These are phyloP conservation scores for Pseudococcus jackbeardsleyi DNA, from an alignment of 2,888 invertebrate genomes.

Conservation along the genomic window DNA sequence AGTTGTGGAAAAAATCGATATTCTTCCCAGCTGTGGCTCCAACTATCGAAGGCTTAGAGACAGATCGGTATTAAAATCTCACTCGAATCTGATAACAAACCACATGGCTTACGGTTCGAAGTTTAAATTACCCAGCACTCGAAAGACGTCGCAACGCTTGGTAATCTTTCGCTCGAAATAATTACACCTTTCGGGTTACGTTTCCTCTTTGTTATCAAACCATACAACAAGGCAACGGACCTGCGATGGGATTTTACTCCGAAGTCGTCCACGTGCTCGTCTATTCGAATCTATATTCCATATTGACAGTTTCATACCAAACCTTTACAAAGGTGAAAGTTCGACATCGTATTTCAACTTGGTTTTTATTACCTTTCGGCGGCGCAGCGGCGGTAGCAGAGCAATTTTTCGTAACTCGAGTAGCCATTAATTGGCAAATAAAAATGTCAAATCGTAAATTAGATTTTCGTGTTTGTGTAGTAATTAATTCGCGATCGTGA, in stretches of 20 bases:
- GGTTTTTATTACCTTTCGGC: background rate
- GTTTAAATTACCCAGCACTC: background rate
- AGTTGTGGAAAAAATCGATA: slow-evolving; percentile 7
- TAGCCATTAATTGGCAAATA: slow-evolving; percentile 21
- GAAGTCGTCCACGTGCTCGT: background rate
- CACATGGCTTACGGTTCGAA: background rate
- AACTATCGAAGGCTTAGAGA: background rate
- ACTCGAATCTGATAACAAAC: slow-evolving; percentile 28
- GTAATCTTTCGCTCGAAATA: slow-evolving; percentile 35
- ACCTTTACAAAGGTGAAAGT: background rate
- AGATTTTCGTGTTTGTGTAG: background rate
- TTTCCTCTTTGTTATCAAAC: background rate
- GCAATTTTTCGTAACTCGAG: background rate
- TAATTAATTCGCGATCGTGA: slow-evolving; percentile 9
- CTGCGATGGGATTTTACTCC: background rate
- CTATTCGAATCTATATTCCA: background rate
- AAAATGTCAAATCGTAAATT: slow-evolving; percentile 29
- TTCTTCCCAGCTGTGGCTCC: background rate
- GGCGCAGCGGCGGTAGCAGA: background rate
- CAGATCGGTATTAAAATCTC: background rate
- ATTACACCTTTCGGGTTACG: slow-evolving; percentile 4
- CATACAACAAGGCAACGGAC: background rate
- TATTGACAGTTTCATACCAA: background rate
- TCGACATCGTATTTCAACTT: background rate
- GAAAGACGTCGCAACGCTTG: slow-evolving; percentile 19